Conservation (phyloP, 2,113 vertebrate genomes). For the Eulemur rufifrons region DNA sequence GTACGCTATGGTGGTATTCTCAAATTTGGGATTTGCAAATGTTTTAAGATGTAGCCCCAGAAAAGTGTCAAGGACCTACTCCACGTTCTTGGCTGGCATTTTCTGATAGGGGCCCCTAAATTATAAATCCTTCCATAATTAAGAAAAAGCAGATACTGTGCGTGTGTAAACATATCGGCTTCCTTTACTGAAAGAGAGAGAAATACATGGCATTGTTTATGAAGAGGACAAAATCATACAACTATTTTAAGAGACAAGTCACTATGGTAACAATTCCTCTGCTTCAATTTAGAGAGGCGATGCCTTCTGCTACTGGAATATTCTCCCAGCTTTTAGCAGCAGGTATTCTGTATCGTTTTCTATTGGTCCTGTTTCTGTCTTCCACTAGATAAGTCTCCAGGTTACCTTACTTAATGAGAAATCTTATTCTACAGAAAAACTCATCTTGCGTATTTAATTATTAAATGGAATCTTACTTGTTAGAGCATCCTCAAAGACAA, state of each 20-base stretch:
- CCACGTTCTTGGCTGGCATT: neutral
- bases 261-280: slow-evolving; percentile 80
- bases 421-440: neutral
- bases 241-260: slow-evolving; percentile 75
- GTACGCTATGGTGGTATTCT: neutral
- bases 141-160: slow-evolving; percentile 31
- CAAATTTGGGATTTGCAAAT: neutral
- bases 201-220: slow-evolving; percentile 48
- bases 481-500: neutral
- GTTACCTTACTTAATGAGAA: slow-evolving; percentile 9
- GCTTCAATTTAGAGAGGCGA: slow-evolving; percentile 67
- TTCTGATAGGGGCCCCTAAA: neutral
- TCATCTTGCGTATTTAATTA: neutral
- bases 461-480: slow-evolving; percentile 13
- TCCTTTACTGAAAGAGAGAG: slow-evolving; percentile 51
- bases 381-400: neutral
- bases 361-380: neutral
- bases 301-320: slow-evolving; percentile 29
- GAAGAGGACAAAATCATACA: slow-evolving; percentile 52
- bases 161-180: neutral
- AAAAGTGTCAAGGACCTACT: neutral
- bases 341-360: neutral
- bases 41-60: neutral
- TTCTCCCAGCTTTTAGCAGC: neutral
- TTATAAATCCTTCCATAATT: neutral